Percentiles rank a stretch among this genome's conserved stretches.
Conservation (phyloP, 2,888 invertebrate genomes). For the Nomada flava region DNA sequence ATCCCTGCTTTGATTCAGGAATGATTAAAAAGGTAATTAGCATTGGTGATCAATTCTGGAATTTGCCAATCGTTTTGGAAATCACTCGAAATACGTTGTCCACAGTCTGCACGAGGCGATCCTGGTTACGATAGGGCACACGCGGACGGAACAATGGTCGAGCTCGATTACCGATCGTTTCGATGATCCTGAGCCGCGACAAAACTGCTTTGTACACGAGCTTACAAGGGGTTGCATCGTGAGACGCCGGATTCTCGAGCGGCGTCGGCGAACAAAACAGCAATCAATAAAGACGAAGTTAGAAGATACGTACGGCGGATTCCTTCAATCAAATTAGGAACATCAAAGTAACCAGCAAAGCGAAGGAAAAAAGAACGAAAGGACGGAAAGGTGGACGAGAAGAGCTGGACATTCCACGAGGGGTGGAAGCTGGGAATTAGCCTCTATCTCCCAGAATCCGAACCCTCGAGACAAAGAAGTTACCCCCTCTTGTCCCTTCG, state of each 20-base stretch:
- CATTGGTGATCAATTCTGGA: too few species aligned
- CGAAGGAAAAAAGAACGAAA: slow-evolving; percentile 74
- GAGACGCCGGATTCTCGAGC: slow-evolving; percentile 30
- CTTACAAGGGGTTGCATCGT: slow-evolving; percentile 50
- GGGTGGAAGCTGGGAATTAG: slow-evolving; percentile 83
- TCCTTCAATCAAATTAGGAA: slow-evolving; percentile 84
- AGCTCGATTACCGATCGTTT: slow-evolving; percentile 35
- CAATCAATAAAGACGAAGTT: slow-evolving; percentile 83
- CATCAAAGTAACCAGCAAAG: slow-evolving; percentile 82
- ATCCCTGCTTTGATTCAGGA: not conserved
- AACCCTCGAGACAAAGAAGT: slow-evolving; percentile 81
- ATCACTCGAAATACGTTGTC: not conserved
- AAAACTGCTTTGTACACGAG: slow-evolving; percentile 2
- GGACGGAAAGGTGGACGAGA: slow-evolving; percentile 65
- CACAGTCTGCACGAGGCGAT: not conserved
- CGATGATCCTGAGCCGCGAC: slow-evolving; percentile 25
- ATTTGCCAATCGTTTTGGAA: not conserved
- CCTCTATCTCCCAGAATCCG: slow-evolving; percentile 81
- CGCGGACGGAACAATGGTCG: slow-evolving; percentile 15
- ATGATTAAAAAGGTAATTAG: too few species aligned
- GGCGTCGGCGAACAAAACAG: slow-evolving; percentile 77
- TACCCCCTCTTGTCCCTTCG: slow-evolving; percentile 26
- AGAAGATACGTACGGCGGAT: slow-evolving; percentile 80
- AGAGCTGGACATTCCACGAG: slow-evolving; percentile 72
- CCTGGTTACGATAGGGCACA: not conserved